Conservation (phyloP, 2,888 invertebrate species). For the Choreutis nemorana region DNA sequence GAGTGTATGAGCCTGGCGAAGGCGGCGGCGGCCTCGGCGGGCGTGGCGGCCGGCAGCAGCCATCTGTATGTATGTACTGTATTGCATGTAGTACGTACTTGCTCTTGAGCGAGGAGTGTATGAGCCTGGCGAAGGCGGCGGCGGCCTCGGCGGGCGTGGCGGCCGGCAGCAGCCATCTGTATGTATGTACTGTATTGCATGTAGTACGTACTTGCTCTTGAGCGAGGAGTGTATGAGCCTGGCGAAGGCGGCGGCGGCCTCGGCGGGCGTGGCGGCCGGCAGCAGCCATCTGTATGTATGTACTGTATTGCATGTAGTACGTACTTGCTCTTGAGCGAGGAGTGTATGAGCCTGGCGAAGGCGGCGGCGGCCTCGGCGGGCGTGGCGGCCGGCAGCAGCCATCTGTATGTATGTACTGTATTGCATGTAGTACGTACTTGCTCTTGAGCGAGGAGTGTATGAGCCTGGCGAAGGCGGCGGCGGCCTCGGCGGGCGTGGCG, state of each 20-base stretch:
- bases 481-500: conserved; percentile 93
- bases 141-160: conserved; percentile 95
- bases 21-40: conserved; percentile 95
- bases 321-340: conserved; percentile 79
- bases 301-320: too few species aligned
- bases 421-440: too few species aligned
- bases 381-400: conserved; percentile 84
- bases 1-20: conserved; percentile 97
- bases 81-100: too few species aligned
- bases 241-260: conserved; percentile 96
- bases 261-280: conserved; percentile 89
- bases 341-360: conserved; percentile 95
- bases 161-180: conserved; percentile 84
- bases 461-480: conserved; percentile 94
- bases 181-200: too few species aligned
- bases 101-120: conserved; percentile 89
- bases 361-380: conserved; percentile 97
- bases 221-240: conserved; percentile 95
- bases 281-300: too few species aligned
- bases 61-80: too few species aligned
- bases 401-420: too few species aligned
- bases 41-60: conserved; percentile 85
- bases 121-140: conserved; percentile 94
- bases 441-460: conserved; percentile 92
- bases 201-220: conserved; percentile 69